A percentile compares a stretch with the other conserved stretches of the same genome.
phyloP scores from a whole-genome alignment of 2,797 vertebrate genomes.

The Acestrorhynchus altus region DNA sequence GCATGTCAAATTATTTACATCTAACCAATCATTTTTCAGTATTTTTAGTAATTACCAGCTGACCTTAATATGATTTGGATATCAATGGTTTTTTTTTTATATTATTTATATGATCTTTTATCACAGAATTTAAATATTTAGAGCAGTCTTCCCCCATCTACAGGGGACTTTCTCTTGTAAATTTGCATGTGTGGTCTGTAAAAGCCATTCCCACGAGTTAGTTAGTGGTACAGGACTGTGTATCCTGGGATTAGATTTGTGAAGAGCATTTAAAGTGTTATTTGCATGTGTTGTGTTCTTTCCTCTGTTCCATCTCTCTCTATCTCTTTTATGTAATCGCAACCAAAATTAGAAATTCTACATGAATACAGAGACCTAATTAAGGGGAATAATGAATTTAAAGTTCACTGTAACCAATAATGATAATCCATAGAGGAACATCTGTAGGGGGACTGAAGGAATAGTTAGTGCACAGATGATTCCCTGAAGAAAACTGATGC shows the following conservation, averaged over 20 bases:
- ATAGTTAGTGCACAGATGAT: slow-evolving; percentile 29
- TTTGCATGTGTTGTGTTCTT: slow-evolving; percentile 2
- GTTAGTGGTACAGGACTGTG: too few species aligned
- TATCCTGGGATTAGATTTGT: neutral
- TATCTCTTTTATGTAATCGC: slow-evolving; percentile 24
- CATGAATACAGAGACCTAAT: slow-evolving; percentile 10
- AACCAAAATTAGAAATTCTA: slow-evolving; percentile 16
- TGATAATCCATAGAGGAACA: slow-evolving; percentile 9
- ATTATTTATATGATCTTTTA: too few species aligned
- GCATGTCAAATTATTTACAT: too few species aligned
- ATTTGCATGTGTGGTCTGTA: too few species aligned
- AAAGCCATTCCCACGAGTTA: too few species aligned
- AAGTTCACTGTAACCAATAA: slow-evolving; percentile 16
- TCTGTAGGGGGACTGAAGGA: slow-evolving; percentile 21
- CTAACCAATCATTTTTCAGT: too few species aligned
- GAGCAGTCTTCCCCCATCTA: too few species aligned
- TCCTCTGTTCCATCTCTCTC: neutral
- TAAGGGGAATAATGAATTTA: slow-evolving; percentile 21
- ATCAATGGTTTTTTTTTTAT: too few species aligned
- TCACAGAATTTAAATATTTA: too few species aligned
- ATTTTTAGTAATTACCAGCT: too few species aligned
- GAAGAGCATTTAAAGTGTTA: neutral
- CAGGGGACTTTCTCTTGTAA: too few species aligned
- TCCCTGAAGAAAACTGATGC: slow-evolving; percentile 31
- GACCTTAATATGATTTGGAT: too few species aligned